Evolutionary conservation across 2,888 invertebrate genomes (phyloP).

Genomic region (Julus scandinavius): DNA sequence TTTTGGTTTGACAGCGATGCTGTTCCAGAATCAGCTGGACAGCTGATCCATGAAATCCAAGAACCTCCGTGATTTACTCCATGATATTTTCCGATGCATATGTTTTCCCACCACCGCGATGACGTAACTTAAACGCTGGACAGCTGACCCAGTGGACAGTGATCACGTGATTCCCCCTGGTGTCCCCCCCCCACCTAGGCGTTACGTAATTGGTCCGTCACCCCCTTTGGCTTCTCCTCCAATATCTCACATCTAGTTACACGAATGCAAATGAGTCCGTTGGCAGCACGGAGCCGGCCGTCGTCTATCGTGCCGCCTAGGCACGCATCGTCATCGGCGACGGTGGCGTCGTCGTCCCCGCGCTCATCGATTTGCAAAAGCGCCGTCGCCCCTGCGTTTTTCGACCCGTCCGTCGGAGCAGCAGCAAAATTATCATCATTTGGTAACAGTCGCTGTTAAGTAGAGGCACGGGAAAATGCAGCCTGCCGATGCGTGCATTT

Average conservation of each 20-base stretch:
- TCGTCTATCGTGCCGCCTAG: not conserved
- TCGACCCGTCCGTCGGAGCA: conserved; percentile 39
- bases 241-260: not conserved
- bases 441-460: conserved; percentile 42
- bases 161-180: no score
- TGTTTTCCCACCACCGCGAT: no score
- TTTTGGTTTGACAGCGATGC: no score
- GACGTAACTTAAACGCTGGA: no score
- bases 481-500: conserved; percentile 40
- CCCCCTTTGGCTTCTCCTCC: not conserved
- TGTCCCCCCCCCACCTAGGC: no score
- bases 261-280: not conserved
- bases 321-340: not conserved
- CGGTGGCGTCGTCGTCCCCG: not conserved
- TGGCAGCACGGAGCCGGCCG: not conserved
- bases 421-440: conserved; percentile 3
- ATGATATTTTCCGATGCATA: no score
- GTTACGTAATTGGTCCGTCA: no score
- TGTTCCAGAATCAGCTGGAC: no score
- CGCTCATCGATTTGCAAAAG: not conserved
- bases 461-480: conserved; percentile 48
- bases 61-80: no score
- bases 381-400: conserved; percentile 34
- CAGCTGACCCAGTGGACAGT: no score
- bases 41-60: no score